Evolutionary conservation across 2,113 vertebrate genomes (phyloP).

Genomic region (Arizona elegans): DNA sequence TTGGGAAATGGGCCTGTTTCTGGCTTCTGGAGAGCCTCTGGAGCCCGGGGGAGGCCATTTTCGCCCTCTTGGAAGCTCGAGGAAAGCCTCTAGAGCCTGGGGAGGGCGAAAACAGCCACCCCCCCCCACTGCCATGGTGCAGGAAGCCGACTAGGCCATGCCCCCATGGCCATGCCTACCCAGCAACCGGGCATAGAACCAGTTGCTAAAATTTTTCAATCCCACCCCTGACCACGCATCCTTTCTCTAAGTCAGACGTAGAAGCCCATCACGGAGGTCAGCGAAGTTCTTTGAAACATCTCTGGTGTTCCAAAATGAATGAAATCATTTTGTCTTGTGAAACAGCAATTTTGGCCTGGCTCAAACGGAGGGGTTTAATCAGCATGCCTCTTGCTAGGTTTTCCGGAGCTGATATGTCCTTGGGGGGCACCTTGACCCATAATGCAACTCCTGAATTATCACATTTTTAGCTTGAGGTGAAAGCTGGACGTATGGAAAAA

Average conservation of each 20-base stretch:
- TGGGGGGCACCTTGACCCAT: neutral
- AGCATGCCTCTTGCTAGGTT: neutral
- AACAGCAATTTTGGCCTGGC: neutral
- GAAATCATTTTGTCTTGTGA: neutral
- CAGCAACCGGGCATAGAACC: too few relatives aligned
- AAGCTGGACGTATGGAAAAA: neutral
- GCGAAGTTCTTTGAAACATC: neutral
- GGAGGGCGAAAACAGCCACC: too few relatives aligned
- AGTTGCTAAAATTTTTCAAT: too few relatives aligned
- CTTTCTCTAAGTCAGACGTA: neutral
- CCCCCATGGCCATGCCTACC: too few relatives aligned
- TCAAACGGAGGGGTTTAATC: neutral
- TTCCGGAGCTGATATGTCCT: neutral
- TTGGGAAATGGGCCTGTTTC: too few relatives aligned
- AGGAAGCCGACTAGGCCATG: too few relatives aligned
- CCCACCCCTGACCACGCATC: too few relatives aligned
- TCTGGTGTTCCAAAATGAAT: neutral
- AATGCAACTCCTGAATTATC: neutral
- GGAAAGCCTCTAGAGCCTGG: too few relatives aligned
- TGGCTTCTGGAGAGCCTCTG: too few relatives aligned
- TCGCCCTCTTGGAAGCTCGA: too few relatives aligned
- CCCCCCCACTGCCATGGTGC: too few relatives aligned
- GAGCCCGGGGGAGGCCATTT: too few relatives aligned
- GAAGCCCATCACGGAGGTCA: accelerated
- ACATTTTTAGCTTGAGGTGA: neutral